phyloP scores from a whole-genome alignment of 2,797 vertebrate genomes.

The Scolopax bukidnonensis region DNA sequence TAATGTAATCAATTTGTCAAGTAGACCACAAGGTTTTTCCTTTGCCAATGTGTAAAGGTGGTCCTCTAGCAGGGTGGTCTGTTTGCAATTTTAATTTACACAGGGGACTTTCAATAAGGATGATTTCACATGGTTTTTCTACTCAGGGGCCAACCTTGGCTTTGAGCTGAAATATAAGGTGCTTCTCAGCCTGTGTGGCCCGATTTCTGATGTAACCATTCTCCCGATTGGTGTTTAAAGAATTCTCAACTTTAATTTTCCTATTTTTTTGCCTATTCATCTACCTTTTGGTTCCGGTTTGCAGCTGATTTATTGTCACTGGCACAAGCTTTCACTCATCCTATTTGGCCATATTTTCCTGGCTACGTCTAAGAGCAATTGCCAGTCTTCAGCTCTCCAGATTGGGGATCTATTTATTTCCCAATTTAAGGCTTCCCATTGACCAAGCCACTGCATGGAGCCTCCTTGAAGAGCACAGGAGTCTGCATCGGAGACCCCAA shows the following conservation, averaged over 20 bases:
- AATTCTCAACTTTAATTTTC: not conserved
- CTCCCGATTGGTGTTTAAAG: not conserved
- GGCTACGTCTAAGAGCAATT: not conserved
- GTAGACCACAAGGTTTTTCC: not conserved
- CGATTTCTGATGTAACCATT: not conserved
- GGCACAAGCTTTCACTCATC: not conserved
- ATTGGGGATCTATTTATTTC: not conserved
- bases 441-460: not conserved
- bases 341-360: not conserved
- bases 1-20: not conserved
- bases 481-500: not conserved
- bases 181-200: not conserved
- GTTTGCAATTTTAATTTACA: not conserved
- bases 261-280: not conserved
- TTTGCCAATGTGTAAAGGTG: not conserved
- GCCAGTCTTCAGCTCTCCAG: not conserved
- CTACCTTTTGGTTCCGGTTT: not conserved
- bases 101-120: not conserved
- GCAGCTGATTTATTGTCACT: not conserved
- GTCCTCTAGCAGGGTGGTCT: not conserved
- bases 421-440: not conserved
- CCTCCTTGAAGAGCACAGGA: not conserved
- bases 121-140: not conserved
- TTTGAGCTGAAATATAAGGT: not conserved
- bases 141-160: not conserved